Evolutionary conservation across 2,797 vertebrate genomes (phyloP).

Genomic region (Diplodus puntazzo): DNA sequence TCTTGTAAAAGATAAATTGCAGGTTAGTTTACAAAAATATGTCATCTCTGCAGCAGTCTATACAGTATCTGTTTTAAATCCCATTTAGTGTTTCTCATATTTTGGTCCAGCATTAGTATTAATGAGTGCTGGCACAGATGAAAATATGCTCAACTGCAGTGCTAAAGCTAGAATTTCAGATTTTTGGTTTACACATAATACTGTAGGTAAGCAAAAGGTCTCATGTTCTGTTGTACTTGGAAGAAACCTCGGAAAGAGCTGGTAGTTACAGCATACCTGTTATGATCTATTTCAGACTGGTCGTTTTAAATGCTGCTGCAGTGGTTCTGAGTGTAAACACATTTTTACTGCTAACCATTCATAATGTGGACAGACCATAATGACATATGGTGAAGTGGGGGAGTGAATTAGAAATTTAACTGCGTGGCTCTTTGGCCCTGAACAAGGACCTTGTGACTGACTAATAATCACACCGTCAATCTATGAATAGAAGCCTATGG

Average conservation of each 20-base stretch:
- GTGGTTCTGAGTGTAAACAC: slow-evolving; percentile 52
- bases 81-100: background rate
- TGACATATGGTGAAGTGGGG: slow-evolving; percentile 59
- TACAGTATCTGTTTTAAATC: background rate
- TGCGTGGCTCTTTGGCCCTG: slow-evolving; percentile 52
- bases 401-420: slow-evolving; percentile 60
- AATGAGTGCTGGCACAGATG: slow-evolving; percentile 1
- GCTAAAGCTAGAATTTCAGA: background rate
- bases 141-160: slow-evolving; percentile 7
- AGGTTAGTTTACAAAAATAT: no score
- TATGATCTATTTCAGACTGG: slow-evolving; percentile 44
- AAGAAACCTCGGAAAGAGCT: slow-evolving; percentile 49
- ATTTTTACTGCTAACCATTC: slow-evolving; percentile 64
- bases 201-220: slow-evolving; percentile 8
- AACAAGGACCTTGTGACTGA: slow-evolving; percentile 72
- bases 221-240: slow-evolving; percentile 60
- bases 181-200: slow-evolving; percentile 13
- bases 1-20: no score
- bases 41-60: no score
- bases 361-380: slow-evolving; percentile 75
- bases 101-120: background rate
- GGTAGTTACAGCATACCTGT: slow-evolving; percentile 42
- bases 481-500: slow-evolving; percentile 79
- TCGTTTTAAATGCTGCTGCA: slow-evolving; percentile 48
- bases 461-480: slow-evolving; percentile 73